Base-by-base conservation (phyloP, 2,888 invertebrate genomes). In the Dinocampus coccinellae region DNA sequence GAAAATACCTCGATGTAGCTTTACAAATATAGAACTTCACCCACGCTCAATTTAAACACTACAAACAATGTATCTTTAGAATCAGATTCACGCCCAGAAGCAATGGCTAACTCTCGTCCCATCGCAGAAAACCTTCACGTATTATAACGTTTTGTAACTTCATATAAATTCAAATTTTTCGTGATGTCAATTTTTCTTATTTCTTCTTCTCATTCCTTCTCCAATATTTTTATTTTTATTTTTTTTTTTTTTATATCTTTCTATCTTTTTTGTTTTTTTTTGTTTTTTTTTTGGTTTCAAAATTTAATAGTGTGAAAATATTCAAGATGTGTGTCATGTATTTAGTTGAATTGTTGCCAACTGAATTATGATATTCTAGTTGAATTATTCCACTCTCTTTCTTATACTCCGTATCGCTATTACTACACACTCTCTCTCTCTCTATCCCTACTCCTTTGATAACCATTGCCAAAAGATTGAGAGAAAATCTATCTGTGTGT, bases 21-120 rank as follows among this genome's bases (percentile, higher is more conserved):
- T 67, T 68, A 77, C 77, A 68, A 72, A 77, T 76, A 76, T 77
- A 77, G 75, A 77, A 68, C 71, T 72, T 64, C 77, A 68, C 77
- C 77, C 76, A 77, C 77, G 73, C 75, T 22, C 71, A 70, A 75
- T 76, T 70, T 73, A 70, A 77, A 42, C 71, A 36, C 68, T 69
- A 55, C 57, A 57, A 66, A 52, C 63, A 65, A 65, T 39, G 69
- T 74, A 71, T 71, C 72, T 70, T 73, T 73, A 73, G 72, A 57
- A 61, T 61, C 67, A 61, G 64, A 53, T 65, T 73, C 68, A 61
- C 66, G 62, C 71, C 72, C 75, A 65, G 71, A 36, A 72, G 63
- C 62, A 57, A 55, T 13, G 65, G 64, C 70, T 70, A 69, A 72
- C 70, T 69, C 72, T 70, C 52, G 33, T 16, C 16, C 47, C 20